Percentiles rank a stretch among this genome's conserved stretches.
These are phyloP conservation scores for Otis tarda DNA, from an alignment of 2,113 vertebrate species.

Conservation along the genomic window DNA sequence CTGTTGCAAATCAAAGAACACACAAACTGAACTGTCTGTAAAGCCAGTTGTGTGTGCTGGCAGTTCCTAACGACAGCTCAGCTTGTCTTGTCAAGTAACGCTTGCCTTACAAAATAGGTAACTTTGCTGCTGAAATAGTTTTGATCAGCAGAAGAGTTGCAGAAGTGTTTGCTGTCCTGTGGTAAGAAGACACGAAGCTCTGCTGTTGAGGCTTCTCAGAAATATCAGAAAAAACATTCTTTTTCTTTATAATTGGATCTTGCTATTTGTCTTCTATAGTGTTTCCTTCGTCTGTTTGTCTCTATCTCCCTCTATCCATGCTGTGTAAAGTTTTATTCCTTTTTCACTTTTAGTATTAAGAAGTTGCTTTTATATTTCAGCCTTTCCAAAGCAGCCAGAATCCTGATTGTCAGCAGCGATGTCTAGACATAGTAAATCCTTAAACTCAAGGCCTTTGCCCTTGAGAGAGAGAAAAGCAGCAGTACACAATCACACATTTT, in stretches of 20 bases:
- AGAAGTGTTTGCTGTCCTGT: neutral
- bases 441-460: slow-evolving; percentile 25
- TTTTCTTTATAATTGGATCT: slow-evolving; percentile 29
- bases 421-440: slow-evolving; percentile 45
- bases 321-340: neutral
- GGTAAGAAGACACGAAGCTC: neutral
- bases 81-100: neutral
- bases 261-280: neutral
- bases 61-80: neutral
- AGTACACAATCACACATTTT: neutral
- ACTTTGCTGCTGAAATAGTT: neutral
- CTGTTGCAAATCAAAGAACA: slow-evolving; percentile 20
- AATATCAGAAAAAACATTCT: neutral
- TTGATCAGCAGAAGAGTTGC: slow-evolving; percentile 2
- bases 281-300: neutral
- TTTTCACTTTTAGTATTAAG: neutral
- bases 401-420: neutral
- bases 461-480: neutral
- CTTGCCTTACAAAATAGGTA: neutral
- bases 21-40: neutral
- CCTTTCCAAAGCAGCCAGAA: neutral
- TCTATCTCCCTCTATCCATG: neutral
- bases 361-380: neutral
- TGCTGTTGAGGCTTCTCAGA: neutral
- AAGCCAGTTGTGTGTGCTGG: neutral